Evolutionary conservation across 1,140 invertebrate genomes (phyloP).

Genomic region (Hetaerina americana): DNA sequence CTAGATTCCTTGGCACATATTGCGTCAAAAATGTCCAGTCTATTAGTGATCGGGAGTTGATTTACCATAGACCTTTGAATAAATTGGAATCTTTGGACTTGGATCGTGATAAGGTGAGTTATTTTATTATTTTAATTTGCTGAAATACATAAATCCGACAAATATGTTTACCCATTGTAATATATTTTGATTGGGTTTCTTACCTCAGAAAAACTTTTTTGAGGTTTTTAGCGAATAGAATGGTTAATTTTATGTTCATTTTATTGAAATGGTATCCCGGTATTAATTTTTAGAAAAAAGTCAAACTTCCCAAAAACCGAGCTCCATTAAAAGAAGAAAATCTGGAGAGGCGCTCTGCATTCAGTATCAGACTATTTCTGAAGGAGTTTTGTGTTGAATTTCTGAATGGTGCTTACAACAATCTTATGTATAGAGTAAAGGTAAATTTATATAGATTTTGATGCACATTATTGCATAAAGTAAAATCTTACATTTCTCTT

Average conservation of each 20-base stretch:
- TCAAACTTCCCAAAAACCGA: constrained; percentile 51
- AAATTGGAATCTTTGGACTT: constrained; percentile 64
- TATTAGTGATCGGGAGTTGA: constrained; percentile 77
- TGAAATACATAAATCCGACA: neutral
- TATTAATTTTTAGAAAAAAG: constrained; percentile 32
- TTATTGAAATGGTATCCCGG: neutral
- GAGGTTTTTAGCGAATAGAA: no score
- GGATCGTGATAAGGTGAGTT: constrained; percentile 49
- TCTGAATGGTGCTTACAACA: constrained; percentile 81
- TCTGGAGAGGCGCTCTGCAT: constrained; percentile 55
- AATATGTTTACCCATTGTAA: neutral
- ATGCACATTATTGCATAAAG: no score
- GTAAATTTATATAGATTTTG: no score
- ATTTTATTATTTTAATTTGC: constrained; percentile 1
- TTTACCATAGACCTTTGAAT: constrained; percentile 72
- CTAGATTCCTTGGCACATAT: constrained; percentile 85
- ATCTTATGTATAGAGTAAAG: constrained; percentile 71
- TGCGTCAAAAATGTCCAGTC: constrained; percentile 87
- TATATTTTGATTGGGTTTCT: no score
- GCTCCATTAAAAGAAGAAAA: constrained; percentile 40
- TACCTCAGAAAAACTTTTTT: no score
- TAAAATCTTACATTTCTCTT: no score
- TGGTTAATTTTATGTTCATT: neutral
- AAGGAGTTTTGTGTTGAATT: constrained; percentile 93
- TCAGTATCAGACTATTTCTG: constrained; percentile 70